Conservation (phyloP, 2,888 invertebrate species). For the Ferdinandea cuprea region DNA sequence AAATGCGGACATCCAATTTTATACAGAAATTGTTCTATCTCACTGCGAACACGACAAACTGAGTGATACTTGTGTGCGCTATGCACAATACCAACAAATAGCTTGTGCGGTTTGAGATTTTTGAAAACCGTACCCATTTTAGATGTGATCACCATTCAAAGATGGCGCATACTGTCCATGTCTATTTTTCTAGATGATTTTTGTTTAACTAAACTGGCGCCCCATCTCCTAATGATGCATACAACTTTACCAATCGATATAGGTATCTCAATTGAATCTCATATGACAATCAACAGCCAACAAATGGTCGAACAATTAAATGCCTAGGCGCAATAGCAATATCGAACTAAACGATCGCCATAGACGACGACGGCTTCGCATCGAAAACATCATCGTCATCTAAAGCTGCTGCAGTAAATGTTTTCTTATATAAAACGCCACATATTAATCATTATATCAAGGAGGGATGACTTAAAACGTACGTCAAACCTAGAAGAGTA, state of each 20-base stretch:
- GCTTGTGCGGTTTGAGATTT: too few relatives aligned
- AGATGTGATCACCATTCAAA: not conserved
- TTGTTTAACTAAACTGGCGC: constrained; percentile 69
- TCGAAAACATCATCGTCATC: constrained; percentile 41
- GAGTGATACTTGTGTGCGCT: too few relatives aligned
- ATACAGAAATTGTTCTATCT: too few relatives aligned
- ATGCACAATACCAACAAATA: too few relatives aligned
- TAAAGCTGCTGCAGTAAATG: constrained; percentile 2
- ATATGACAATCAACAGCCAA: constrained; percentile 60
- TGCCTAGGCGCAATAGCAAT: constrained; percentile 34
- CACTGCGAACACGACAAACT: too few relatives aligned
- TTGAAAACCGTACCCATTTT: too few relatives aligned
- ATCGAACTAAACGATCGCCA: constrained; percentile 2
- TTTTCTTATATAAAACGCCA: constrained; percentile 67
- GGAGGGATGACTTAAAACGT: constrained; percentile 50
- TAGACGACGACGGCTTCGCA: constrained; percentile 6
- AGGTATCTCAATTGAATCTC: constrained; percentile 59
- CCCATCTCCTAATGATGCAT: constrained; percentile 42
- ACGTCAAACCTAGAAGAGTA: constrained; percentile 58
- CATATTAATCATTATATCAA: constrained; percentile 64
- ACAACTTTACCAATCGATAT: constrained; percentile 6
- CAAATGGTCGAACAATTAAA: constrained; percentile 71
- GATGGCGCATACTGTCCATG: not conserved
- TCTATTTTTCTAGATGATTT: not conserved
- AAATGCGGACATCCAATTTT: too few relatives aligned